Conservation (phyloP, 2,888 invertebrate genomes). For the Protonemura montana region DNA sequence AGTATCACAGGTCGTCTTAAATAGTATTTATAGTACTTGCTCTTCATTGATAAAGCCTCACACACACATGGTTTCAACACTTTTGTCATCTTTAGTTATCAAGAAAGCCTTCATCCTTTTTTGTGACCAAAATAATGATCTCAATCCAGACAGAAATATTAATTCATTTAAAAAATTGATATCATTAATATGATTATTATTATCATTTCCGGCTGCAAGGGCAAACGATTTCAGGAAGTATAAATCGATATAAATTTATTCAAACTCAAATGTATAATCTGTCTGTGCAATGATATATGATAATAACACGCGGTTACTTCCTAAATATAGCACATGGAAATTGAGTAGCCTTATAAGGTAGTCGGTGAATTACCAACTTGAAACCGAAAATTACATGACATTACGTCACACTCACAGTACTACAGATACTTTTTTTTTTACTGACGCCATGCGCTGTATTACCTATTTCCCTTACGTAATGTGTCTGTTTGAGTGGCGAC, state of each 20-base stretch:
- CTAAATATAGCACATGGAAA: slow-evolving; percentile 29
- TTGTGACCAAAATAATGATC: neutral
- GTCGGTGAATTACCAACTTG: slow-evolving; percentile 14
- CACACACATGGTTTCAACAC: neutral
- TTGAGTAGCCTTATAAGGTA: slow-evolving; percentile 24
- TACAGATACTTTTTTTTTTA: slow-evolving; percentile 15
- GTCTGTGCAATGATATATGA: neutral
- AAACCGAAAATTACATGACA: slow-evolving; percentile 28
- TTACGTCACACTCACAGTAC: slow-evolving; percentile 17
- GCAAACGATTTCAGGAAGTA: neutral
- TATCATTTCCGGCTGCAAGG: neutral
- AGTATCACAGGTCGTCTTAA: neutral
- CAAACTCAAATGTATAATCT: neutral
- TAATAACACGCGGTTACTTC: neutral
- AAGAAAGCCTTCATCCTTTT: too few species aligned
- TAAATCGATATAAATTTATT: neutral
- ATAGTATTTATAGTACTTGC: neutral
- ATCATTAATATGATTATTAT: neutral
- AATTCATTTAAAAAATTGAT: neutral
- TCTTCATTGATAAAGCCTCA: neutral
- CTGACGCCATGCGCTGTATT: slow-evolving; percentile 18
- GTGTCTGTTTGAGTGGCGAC: neutral
- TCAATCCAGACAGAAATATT: neutral
- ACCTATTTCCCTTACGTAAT: neutral
- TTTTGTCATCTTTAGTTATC: neutral